Evolutionary conservation across 2,113 vertebrate genomes (phyloP).

Genomic region (Triplophysa dalaica): DNA sequence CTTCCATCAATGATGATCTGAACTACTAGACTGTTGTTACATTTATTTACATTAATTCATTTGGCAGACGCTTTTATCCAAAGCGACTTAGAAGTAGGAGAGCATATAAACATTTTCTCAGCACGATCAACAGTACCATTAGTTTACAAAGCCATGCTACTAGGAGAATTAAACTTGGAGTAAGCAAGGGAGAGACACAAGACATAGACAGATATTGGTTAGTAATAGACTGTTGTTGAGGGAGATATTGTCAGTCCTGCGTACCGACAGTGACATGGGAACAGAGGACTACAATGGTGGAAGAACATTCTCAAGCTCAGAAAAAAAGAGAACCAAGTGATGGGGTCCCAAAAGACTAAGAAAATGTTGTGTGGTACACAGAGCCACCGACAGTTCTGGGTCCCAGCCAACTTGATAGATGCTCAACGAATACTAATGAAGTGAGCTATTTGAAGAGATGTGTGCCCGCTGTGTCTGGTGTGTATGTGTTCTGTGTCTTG

Average conservation of each 20-base stretch:
- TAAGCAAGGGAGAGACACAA: too few relatives aligned
- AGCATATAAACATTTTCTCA: too few relatives aligned
- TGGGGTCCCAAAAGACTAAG: constrained; percentile 10
- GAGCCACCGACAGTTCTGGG: constrained; percentile 1
- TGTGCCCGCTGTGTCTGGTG: not conserved
- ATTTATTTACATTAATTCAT: too few relatives aligned
- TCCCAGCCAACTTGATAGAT: constrained; percentile 1
- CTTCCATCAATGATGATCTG: not conserved
- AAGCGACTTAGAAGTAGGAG: too few relatives aligned
- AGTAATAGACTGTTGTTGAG: too few relatives aligned
- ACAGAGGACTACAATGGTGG: not conserved
- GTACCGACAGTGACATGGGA: not conserved
- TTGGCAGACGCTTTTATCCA: too few relatives aligned
- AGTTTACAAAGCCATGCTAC: too few relatives aligned
- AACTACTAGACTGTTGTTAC: not conserved
- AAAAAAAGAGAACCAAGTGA: constrained; percentile 12
- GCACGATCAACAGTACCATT: too few relatives aligned
- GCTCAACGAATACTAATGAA: not conserved
- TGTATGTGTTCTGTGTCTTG: not conserved
- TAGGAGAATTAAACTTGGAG: too few relatives aligned
- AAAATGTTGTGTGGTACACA: constrained; percentile 29
- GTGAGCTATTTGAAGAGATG: not conserved
- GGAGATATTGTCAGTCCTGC: constrained; percentile 13
- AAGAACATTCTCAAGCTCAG: not conserved
- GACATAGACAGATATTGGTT: too few relatives aligned